These are phyloP conservation scores for Atta texana DNA, from an alignment of 1,140 invertebrate genomes.

Conservation along the genomic window DNA sequence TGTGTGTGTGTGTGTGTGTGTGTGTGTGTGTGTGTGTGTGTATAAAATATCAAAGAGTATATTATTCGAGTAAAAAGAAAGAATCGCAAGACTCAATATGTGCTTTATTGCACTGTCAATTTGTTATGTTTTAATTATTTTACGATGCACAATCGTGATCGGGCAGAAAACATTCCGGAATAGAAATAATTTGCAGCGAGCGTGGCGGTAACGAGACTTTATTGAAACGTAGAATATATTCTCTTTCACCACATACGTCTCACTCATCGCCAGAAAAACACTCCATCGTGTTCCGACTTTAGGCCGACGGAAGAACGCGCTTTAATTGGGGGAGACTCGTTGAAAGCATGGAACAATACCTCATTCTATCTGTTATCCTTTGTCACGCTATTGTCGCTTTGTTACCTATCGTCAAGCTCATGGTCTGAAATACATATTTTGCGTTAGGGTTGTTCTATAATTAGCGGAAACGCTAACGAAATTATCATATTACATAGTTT, in stretches of 20 bases:
- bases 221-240: slow-evolving; percentile 44
- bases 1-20: neutral
- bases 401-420: slow-evolving; percentile 18
- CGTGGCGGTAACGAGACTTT: slow-evolving; percentile 49
- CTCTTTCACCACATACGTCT: neutral
- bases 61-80: slow-evolving; percentile 35
- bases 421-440: slow-evolving; percentile 28
- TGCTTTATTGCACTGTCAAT: slow-evolving; percentile 34
- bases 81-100: slow-evolving; percentile 8
- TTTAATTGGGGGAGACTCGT: slow-evolving; percentile 55
- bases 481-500: neutral
- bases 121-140: slow-evolving; percentile 58
- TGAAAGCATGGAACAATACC: slow-evolving; percentile 62
- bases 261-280: slow-evolving; percentile 29
- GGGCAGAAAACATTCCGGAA: slow-evolving; percentile 16
- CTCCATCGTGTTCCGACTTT: slow-evolving; percentile 40
- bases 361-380: slow-evolving; percentile 62
- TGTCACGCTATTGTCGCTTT: slow-evolving; percentile 40
- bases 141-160: slow-evolving; percentile 23
- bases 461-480: slow-evolving; percentile 30
- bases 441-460: neutral
- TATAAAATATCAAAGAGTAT: slow-evolving; percentile 6
- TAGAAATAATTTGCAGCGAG: slow-evolving; percentile 34
- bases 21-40: neutral
- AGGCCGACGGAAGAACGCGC: slow-evolving; percentile 43